Evolutionary conservation across 2,113 vertebrate genomes (phyloP).

Genomic region (Peromyscus maniculatus): DNA sequence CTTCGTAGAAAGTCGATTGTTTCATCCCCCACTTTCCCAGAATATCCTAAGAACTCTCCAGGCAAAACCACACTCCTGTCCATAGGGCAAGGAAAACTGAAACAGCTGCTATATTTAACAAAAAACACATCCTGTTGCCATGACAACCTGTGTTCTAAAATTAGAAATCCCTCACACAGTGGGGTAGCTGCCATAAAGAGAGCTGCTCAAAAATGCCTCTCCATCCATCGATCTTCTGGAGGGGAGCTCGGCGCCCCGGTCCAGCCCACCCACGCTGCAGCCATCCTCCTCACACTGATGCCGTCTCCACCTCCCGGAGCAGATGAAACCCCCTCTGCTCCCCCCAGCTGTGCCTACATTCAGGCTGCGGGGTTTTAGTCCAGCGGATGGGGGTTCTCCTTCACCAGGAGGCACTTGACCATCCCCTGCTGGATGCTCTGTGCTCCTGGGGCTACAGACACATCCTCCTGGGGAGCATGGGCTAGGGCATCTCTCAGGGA

Average conservation of each 20-base stretch:
- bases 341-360: not conserved
- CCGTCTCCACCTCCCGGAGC: rapidly evolving
- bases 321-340: no score
- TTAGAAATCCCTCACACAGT: slow-evolving; percentile 76
- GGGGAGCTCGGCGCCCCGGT: not conserved
- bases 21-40: slow-evolving; percentile 43
- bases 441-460: no score
- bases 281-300: no score
- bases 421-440: no score
- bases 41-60: slow-evolving; percentile 64
- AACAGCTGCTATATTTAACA: slow-evolving; percentile 86
- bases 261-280: not conserved
- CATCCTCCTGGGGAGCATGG: not conserved
- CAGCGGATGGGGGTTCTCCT: rapidly evolving
- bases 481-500: not conserved
- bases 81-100: slow-evolving; percentile 78
- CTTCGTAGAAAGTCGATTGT: slow-evolving; percentile 22
- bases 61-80: slow-evolving; percentile 65
- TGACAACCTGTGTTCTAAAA: slow-evolving; percentile 85
- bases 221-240: rapidly evolving
- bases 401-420: no score
- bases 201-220: slow-evolving; percentile 43
- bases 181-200: slow-evolving; percentile 49
- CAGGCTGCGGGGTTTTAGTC: not conserved
- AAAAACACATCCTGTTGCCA: slow-evolving; percentile 80